These are phyloP conservation scores for Oryzias sinensis DNA, from an alignment of 2,797 vertebrate genomes.

Conservation along the genomic window DNA sequence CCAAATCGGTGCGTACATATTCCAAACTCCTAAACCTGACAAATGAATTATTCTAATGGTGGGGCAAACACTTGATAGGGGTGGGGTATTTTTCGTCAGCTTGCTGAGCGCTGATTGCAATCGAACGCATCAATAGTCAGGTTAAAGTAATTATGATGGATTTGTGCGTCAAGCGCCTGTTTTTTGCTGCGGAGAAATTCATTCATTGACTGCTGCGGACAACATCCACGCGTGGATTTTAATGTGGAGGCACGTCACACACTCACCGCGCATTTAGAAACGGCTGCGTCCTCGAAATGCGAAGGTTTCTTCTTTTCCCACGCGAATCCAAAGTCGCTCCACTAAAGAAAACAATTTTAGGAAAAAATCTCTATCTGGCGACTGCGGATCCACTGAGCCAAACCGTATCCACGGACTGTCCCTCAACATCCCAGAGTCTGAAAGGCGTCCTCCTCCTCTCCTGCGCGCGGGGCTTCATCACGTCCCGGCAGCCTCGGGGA, in stretches of 20 bases:
- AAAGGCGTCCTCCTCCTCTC: conserved; percentile 55
- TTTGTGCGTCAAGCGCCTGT: not conserved
- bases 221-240: not conserved
- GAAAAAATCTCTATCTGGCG: no score
- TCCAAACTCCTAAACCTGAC: not conserved
- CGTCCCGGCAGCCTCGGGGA: conserved; percentile 52
- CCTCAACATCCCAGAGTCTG: conserved; percentile 68
- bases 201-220: conserved; percentile 7
- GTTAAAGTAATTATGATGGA: conserved; percentile 58
- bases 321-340: conserved; percentile 47
- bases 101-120: conserved; percentile 37
- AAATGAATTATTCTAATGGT: conserved; percentile 15
- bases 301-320: no score
- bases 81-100: conserved; percentile 19
- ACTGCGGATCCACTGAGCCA: no score
- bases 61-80: conserved; percentile 12
- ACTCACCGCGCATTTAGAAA: conserved; percentile 66
- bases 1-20: not conserved
- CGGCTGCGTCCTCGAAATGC: conserved; percentile 43
- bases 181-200: conserved; percentile 1
- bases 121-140: conserved; percentile 50
- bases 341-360: no score
- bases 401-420: conserved; percentile 65
- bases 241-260: conserved; percentile 21
- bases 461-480: conserved; percentile 66